Conservation (phyloP, 2,113 vertebrate genomes). For the Dipodomys stephensi region DNA sequence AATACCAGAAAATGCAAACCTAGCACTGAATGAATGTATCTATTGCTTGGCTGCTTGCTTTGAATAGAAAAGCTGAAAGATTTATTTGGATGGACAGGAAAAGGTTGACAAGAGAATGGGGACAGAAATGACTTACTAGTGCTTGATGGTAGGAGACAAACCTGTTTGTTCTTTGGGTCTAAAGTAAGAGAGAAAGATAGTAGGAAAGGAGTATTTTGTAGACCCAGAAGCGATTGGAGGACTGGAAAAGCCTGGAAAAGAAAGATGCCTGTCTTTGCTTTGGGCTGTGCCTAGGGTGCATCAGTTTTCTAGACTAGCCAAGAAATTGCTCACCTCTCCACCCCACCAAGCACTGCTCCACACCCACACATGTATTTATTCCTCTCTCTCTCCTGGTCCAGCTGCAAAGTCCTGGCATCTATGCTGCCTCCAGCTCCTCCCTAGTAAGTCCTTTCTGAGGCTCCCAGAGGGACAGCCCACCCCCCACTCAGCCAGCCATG, state of each 20-base stretch:
- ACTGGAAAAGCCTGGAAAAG: not conserved
- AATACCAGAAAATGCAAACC: not conserved
- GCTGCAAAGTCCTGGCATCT: not conserved
- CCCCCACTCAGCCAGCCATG: constrained; percentile 4
- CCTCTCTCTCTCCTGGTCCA: not conserved
- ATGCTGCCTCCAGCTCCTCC: not conserved
- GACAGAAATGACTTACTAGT: not conserved
- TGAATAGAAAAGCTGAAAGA: not conserved
- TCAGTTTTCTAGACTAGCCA: not conserved
- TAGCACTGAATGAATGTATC: not conserved
- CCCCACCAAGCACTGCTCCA: not conserved
- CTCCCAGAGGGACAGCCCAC: not conserved
- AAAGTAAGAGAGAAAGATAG: not conserved
- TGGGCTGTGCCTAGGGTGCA: constrained; percentile 1
- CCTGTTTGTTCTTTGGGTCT: not conserved
- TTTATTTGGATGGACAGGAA: constrained; percentile 9
- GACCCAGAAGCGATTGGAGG: not conserved
- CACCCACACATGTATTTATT: not conserved
- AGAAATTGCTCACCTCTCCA: not conserved
- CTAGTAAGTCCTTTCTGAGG: not conserved
- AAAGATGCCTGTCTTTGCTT: not conserved
- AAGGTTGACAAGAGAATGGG: not conserved
- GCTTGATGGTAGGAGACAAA: not conserved
- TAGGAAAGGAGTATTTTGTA: not conserved
- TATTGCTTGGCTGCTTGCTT: not conserved